phyloP scores from a whole-genome alignment of 2,888 invertebrate genomes.

The Embidobia sp. region DNA sequence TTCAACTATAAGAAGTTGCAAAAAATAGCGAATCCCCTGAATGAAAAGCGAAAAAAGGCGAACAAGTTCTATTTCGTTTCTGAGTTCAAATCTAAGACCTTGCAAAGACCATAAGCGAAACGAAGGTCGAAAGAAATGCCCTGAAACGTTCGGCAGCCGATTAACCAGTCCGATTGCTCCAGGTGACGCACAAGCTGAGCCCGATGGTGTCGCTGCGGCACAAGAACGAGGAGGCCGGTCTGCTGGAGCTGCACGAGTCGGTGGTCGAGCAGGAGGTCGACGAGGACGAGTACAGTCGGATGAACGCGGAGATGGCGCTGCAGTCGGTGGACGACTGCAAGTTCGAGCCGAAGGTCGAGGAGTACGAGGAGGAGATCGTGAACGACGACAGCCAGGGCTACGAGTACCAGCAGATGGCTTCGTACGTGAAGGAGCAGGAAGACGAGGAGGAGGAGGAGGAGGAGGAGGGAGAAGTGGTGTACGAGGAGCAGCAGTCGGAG shows the following conservation, averaged over 20 bases:
- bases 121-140: neutral
- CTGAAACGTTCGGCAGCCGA: no score
- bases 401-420: slow-evolving; percentile 48
- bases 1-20: no score
- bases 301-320: neutral
- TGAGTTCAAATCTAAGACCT: no score
- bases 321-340: slow-evolving; percentile 50
- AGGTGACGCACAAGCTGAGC: slow-evolving; percentile 69
- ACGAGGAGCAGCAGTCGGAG: slow-evolving; percentile 59
- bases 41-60: no score
- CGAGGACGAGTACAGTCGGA: slow-evolving; percentile 18
- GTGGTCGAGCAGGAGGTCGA: slow-evolving; percentile 1
- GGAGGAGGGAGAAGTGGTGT: slow-evolving; percentile 53
- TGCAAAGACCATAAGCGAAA: no score
- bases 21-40: no score
- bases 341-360: slow-evolving; percentile 59
- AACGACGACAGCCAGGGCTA: slow-evolving; percentile 53
- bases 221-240: slow-evolving; percentile 27
- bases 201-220: slow-evolving; percentile 67
- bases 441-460: slow-evolving; percentile 56
- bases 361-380: slow-evolving; percentile 61
- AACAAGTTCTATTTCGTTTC: no score
- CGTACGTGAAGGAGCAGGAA: slow-evolving; percentile 41
- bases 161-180: slow-evolving; percentile 4
- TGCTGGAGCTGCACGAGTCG: slow-evolving; percentile 21